Evolutionary conservation across 2,888 invertebrate species (phyloP), one percentile per base, ranked within the genome.

Genomic region (Dynastes maya): DNA sequence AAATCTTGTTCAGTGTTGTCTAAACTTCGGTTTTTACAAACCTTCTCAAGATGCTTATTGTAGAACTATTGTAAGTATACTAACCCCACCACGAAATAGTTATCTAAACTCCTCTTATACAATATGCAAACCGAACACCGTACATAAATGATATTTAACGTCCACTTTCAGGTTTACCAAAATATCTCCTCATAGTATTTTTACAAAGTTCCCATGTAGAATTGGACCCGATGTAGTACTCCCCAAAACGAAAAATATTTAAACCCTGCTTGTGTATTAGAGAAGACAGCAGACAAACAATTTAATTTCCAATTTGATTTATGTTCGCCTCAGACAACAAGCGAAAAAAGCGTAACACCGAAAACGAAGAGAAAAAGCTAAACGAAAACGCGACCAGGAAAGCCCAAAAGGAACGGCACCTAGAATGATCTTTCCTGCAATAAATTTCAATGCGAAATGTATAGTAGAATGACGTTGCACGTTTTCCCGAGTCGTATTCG

Each of bases 271-370:
- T 68, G 53, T 68, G 29, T 68, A 68, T 68, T 68, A 68, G 51
- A 68, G 29, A 53, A 51, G 68, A 68, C 68, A 68, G 68, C 68
- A 68, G 51, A 68, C 68, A 68, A 68, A 68, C 68, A 68, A 68
- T 68, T 68, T 68, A 68, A 68, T 68, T 68, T 68, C 51, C 40
- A 68, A 11, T 68, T 51, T 68, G 68, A 68, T 68, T 68, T 68
- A 68, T 68, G 68, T 53, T 68, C 29, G 27, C 63, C 27, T 11
- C 13, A 63, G 63, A 32, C 29, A 3, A 63, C 63, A 13, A 22
- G 32, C 63, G 5, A 37, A 37, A 29, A 32, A 55, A 11, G n/a
- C 29, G 27, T 2, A 22, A 29, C 63, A 29, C 61, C 16, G 8
- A 63, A 63, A 63, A 8, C 13, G 32, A 63, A 63, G n/a, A 22